Base-by-base conservation (phyloP, 1,140 invertebrate species). In the Cataglyphis hispanica region DNA sequence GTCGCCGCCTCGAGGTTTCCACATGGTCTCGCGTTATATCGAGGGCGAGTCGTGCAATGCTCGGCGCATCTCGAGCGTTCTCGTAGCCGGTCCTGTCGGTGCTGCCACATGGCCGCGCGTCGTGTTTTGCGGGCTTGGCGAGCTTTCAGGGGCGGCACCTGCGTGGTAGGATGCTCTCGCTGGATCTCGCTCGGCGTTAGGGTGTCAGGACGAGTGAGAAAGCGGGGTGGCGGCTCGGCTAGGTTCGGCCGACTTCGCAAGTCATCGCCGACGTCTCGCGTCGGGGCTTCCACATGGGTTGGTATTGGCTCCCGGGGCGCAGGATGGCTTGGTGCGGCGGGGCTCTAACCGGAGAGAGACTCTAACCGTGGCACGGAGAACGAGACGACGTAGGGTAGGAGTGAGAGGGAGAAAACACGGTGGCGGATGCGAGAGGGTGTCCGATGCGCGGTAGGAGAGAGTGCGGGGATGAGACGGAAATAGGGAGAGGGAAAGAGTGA, bases 281-380 rank as follows among this genome's bases (percentile, higher is more conserved):
- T 93, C 91, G 93, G 90, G 91, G 92, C 91, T 95, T 94, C 93
- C 94, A 94, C 94, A 94, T 95, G 94, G 94, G 92, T 93, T 95
- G 94, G 94, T 94, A 95, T 95, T 95, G 94, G 94, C 94, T 95
- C 94, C 94, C 94, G 93, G 94, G 94, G 93, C 92, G 92, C 93
- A 92, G 93, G 93, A 91, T 92, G 91, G 92, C 91, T 92, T 92
- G 91, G 46, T 92, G 92, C 91, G 93, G 92, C 90, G 93, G 92
- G 90, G 93, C 92, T 93, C 91, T 89, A 92, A 93, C 90, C 86
- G 83, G 88, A 90, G 89, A 90, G 89, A 86, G 89, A 89, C 76
- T 89, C 78, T 72, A 83, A 84, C 61, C 78, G 88, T 76, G 56
- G 78, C 84, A 78, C 78, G 72, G 84, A 85, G 89, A 80, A 81